These are phyloP conservation scores for Callionymus lyra DNA, from an alignment of 2,113 vertebrate genomes.

Conservation along the genomic window DNA sequence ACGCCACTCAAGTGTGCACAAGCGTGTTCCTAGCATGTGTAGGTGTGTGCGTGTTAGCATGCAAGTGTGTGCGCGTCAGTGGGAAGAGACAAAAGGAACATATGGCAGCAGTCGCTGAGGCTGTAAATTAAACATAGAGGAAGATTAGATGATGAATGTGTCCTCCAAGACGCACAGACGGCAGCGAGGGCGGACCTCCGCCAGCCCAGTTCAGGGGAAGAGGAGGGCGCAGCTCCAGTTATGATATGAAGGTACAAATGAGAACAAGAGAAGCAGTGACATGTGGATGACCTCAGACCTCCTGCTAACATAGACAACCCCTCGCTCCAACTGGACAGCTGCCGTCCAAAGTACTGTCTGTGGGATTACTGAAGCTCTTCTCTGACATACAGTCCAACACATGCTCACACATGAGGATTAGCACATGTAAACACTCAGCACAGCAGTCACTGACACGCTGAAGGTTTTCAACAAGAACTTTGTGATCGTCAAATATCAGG, in stretches of 20 bases:
- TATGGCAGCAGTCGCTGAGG: slow-evolving; percentile 74
- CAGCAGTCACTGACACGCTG: background rate
- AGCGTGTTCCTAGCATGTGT: slow-evolving; percentile 6
- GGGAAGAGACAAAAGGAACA: slow-evolving; percentile 71
- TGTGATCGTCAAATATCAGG: too few species aligned
- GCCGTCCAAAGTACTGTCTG: slow-evolving; percentile 48
- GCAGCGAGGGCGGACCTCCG: slow-evolving; percentile 37
- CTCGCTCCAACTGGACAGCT: slow-evolving; percentile 43
- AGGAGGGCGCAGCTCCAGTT: too few species aligned
- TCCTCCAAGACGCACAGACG: slow-evolving; percentile 66
- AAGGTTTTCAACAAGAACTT: too few species aligned
- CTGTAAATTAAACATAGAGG: slow-evolving; percentile 83
- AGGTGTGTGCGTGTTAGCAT: slow-evolving; percentile 12
- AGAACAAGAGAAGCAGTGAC: slow-evolving; percentile 6
- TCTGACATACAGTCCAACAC: slow-evolving; percentile 11
- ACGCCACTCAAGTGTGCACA: slow-evolving; percentile 19
- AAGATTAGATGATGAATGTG: slow-evolving; percentile 81
- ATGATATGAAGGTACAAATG: slow-evolving; percentile 4
- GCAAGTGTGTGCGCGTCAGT: slow-evolving; percentile 20
- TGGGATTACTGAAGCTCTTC: slow-evolving; percentile 39
- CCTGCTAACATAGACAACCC: background rate
- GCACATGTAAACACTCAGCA: slow-evolving; percentile 3
- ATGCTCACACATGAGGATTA: slow-evolving; percentile 22
- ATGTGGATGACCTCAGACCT: background rate
- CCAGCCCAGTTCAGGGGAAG: slow-evolving; percentile 6